Evolutionary conservation across 2,113 vertebrate species (phyloP).

Genomic region (Peromyscus leucopus): DNA sequence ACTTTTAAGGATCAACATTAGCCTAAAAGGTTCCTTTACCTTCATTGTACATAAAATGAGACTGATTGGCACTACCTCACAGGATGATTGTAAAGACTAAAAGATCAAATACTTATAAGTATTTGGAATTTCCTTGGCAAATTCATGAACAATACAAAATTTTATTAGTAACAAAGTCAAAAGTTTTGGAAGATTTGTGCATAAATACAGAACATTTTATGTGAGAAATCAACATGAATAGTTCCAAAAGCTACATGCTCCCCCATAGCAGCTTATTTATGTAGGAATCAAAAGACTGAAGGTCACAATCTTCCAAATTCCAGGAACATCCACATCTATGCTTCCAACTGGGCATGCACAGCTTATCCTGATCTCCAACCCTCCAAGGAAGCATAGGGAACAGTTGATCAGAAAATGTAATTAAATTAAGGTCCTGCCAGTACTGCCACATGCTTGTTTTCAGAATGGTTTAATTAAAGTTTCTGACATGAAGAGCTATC

Average conservation of each 20-base stretch:
- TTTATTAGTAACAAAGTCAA: constrained; percentile 29
- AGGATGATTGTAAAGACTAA: not conserved
- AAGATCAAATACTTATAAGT: not conserved
- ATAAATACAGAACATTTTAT: constrained; percentile 10
- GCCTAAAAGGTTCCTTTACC: not conserved
- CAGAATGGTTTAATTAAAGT: constrained; percentile 83
- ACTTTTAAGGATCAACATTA: not conserved
- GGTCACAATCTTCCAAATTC: not conserved
- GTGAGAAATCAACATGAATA: not conserved
- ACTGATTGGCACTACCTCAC: not conserved
- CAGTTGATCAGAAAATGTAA: constrained; percentile 59
- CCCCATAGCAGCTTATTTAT: constrained; percentile 24
- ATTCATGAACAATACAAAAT: not conserved
- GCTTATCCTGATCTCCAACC: not conserved
- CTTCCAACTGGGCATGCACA: not conserved
- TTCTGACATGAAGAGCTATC: constrained; percentile 79
- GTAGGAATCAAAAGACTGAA: not conserved
- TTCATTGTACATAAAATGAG: not conserved
- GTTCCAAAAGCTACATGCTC: not conserved
- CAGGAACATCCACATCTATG: no score
- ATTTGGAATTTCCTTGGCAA: not conserved
- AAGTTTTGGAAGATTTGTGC: not conserved
- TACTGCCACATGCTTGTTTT: constrained; percentile 72
- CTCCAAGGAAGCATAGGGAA: constrained; percentile 37
- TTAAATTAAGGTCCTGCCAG: constrained; percentile 70